These are phyloP conservation scores for Tenthredo scrophulariae DNA, from an alignment of 2,888 invertebrate species.

Conservation along the genomic window DNA sequence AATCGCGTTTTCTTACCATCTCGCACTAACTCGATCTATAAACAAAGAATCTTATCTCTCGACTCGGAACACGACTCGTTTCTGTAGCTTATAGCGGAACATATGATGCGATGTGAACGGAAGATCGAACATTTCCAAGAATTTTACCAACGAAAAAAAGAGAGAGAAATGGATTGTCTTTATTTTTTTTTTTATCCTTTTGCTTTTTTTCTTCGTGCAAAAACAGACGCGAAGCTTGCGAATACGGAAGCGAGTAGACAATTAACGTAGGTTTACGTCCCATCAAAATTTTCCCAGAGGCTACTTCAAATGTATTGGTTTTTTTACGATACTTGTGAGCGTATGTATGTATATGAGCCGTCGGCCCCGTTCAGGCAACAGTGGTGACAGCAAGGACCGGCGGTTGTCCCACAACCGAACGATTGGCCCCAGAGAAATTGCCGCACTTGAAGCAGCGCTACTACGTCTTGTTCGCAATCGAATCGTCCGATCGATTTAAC, in stretches of 20 bases:
- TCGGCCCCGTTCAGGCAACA: background rate
- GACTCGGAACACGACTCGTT: background rate
- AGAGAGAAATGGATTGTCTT: background rate
- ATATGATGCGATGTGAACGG: background rate
- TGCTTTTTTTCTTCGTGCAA: background rate
- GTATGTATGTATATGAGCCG: background rate
- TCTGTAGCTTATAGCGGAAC: constrained; percentile 1
- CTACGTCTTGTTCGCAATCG: constrained; percentile 49
- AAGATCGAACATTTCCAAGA: background rate
- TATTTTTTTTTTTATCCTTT: background rate
- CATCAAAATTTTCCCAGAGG: constrained; percentile 56
- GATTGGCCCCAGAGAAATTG: constrained; percentile 42
- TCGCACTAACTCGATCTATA: background rate
- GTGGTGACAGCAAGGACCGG: constrained; percentile 13
- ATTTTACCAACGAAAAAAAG: background rate
- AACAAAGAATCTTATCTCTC: constrained; percentile 19
- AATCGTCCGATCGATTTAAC: constrained; percentile 48
- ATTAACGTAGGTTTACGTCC: constrained; percentile 45
- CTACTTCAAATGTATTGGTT: constrained; percentile 63
- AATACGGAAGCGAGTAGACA: constrained; percentile 22
- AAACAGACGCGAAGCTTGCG: background rate
- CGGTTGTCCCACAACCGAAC: constrained; percentile 1
- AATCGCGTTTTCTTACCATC: background rate
- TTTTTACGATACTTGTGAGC: constrained; percentile 23
- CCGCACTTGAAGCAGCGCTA: constrained; percentile 18